Evolutionary conservation across 2,888 invertebrate species (phyloP).

Genomic region (Folsomia manolachei): DNA sequence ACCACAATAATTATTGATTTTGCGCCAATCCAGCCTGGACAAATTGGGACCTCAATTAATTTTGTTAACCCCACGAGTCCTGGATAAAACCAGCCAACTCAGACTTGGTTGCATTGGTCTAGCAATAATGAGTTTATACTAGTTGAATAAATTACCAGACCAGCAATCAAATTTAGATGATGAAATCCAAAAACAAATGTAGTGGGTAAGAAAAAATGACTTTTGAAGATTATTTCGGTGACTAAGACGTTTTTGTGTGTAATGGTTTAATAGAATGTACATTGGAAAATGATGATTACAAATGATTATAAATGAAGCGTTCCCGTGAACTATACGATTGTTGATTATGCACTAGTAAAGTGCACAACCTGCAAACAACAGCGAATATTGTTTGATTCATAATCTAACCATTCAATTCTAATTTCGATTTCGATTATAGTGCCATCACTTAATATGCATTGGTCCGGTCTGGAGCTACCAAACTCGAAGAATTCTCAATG

Average conservation of each 20-base stretch:
- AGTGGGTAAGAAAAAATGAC: background rate
- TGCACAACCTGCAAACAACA: constrained; percentile 21
- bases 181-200: background rate
- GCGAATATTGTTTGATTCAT: constrained; percentile 13
- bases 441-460: constrained; percentile 2
- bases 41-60: constrained; percentile 1
- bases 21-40: background rate
- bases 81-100: background rate
- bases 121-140: background rate
- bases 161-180: background rate
- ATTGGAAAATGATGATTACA: background rate
- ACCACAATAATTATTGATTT: background rate
- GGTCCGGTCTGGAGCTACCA: background rate
- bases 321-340: background rate
- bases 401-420: background rate
- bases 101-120: background rate
- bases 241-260: background rate
- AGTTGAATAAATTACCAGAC: background rate
- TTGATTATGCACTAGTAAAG: constrained; percentile 3
- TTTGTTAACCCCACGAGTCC: constrained; percentile 4
- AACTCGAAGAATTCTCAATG: too few relatives aligned
- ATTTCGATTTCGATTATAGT: constrained; percentile 7
- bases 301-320: constrained; percentile 2
- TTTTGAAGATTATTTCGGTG: background rate
- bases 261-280: too few relatives aligned